Evolutionary conservation across 2,113 vertebrate species (phyloP), one percentile per base, ranked within the genome.

Genomic region (Otocyon megalotis): DNA sequence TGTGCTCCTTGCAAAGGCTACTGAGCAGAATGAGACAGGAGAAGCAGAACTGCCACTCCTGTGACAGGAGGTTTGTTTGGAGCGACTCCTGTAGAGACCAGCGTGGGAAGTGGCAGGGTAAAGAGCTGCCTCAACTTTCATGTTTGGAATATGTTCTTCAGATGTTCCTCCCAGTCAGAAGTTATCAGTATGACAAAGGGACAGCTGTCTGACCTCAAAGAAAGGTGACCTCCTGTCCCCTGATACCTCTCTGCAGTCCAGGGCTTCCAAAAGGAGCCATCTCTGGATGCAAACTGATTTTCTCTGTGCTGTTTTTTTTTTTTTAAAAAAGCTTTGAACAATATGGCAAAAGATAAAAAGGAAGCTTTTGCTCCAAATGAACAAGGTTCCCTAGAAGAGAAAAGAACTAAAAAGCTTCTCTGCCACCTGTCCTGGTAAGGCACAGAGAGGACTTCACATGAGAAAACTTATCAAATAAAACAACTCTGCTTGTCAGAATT

Each of bases 151-250:
- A 58, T n/a, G 69, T 71, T 91, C 88, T 83, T 88, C 80, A 95
- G 85, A 91, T 97, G 53, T 97, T 69, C 35, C 86, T 93, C 35
- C 58, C 60, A 89, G 94, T 30, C 62, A 93, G 88, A 86, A 93
- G 82, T 85, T 94, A 96, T 79, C 97, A 97, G n/a, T 81, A 43
- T 92, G 90, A 86, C 92, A 94, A 96, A 97, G 84, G 94, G 85
- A 81, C 71, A 97, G 81, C 32, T 94, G 19, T 65, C 89, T 81
- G 87, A 98, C 92, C 88, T 92, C 62, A 89, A 94, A 97, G n/a
- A 24, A 93, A 82, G 56, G 71, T 80, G 76, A 79, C 77, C 71
- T 65, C 26, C 54, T 91, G 85, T 79, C 63, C 53, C 48, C 93
- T 86, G 93, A 84, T 60, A 87, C 62, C 54, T 97, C 37, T 86